Conservation (phyloP, 2,113 vertebrate genomes). For the Elaphurus davidianus region DNA sequence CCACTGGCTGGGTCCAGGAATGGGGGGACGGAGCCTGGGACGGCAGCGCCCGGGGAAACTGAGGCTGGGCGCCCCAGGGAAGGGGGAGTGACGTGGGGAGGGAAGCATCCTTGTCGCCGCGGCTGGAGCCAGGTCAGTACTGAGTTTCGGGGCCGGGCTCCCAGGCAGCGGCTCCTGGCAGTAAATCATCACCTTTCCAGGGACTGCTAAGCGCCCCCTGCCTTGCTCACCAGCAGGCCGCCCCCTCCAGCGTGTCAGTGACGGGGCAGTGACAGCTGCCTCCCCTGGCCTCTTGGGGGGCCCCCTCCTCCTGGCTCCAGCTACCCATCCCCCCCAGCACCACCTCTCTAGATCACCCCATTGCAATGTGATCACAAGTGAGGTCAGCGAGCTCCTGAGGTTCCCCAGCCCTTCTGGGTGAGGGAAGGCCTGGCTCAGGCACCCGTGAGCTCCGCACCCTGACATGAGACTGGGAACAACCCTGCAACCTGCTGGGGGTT, state of each 20-base stretch:
- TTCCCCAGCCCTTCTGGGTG: neutral
- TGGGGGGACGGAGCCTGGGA: neutral
- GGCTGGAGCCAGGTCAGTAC: neutral
- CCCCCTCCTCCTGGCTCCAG: neutral
- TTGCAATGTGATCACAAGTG: rapidly evolving
- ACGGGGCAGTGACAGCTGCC: neutral
- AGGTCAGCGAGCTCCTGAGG: rapidly evolving
- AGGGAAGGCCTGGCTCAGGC: neutral
- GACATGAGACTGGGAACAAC: rapidly evolving
- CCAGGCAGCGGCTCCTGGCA: neutral
- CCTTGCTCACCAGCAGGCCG: neutral
- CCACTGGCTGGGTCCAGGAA: neutral
- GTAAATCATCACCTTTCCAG: neutral
- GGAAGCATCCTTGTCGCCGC: rapidly evolving
- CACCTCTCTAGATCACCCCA: neutral
- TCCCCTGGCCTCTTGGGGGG: neutral
- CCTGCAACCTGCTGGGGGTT: neutral
- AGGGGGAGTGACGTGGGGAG: too few species aligned
- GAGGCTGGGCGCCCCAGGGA: neutral
- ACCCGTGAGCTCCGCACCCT: neutral
- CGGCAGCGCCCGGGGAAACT: neutral
- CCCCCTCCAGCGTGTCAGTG: neutral
- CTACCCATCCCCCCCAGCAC: neutral
- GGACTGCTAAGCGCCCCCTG: neutral
- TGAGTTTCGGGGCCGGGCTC: too few species aligned